phyloP scores from a whole-genome alignment of 2,888 invertebrate species.

The Zonitis immaculata region DNA sequence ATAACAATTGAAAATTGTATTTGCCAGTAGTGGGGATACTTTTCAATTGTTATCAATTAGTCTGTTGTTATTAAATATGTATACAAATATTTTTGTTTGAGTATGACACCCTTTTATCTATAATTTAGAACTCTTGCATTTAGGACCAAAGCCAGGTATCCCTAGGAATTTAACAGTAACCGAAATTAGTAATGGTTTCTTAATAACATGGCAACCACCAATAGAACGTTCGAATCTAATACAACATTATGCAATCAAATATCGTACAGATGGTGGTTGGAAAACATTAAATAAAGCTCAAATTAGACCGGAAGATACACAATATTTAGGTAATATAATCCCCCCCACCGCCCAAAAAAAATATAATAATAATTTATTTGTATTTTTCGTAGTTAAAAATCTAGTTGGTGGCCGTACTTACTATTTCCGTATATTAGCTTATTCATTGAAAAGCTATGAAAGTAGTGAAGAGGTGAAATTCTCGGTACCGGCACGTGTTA shows the following conservation, averaged over 20 bases:
- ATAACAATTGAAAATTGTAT: not conserved
- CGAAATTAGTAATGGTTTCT: constrained; percentile 84
- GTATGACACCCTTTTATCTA: constrained; percentile 12
- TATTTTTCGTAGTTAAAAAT: constrained; percentile 66
- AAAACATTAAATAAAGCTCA: constrained; percentile 83
- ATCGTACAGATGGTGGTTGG: constrained; percentile 85
- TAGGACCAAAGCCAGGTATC: constrained; percentile 88
- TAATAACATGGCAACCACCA: constrained; percentile 86
- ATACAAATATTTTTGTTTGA: not conserved
- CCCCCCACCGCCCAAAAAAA: not conserved
- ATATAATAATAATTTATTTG: not conserved
- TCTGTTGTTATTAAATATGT: not conserved
- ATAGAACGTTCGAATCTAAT: constrained; percentile 63
- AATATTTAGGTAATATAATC: constrained; percentile 75
- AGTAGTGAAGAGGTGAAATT: constrained; percentile 85
- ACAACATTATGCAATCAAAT: constrained; percentile 60
- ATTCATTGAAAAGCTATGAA: constrained; percentile 81
- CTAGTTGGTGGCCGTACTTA: constrained; percentile 87
- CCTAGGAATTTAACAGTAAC: constrained; percentile 88
- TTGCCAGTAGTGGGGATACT: not conserved
- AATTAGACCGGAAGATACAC: constrained; percentile 84
- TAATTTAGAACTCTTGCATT: constrained; percentile 21
- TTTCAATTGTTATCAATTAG: constrained; percentile 6
- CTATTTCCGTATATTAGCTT: constrained; percentile 86
- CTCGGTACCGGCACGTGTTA: constrained; percentile 84